Evolutionary conservation across 2,797 vertebrate species (phyloP).

Genomic region (Gymnopithys bicolor): DNA sequence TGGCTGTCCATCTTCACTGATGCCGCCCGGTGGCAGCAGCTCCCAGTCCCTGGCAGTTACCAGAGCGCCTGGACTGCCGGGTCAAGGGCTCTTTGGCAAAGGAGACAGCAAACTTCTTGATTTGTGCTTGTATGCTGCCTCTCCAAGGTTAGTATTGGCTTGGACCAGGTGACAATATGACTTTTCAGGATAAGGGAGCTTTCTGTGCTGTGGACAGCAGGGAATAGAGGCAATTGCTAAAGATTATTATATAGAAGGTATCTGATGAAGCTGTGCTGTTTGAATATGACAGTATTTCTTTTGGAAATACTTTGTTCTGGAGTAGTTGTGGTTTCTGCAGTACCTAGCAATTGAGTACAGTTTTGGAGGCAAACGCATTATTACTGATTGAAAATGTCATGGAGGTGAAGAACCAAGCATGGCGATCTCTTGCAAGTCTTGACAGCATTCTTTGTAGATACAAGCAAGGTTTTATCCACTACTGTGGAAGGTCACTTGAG

Average conservation of each 20-base stretch:
- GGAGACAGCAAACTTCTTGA: not conserved
- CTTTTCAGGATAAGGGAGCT: not conserved
- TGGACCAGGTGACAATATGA: not conserved
- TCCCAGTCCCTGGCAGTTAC: not conserved
- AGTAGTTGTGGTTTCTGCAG: not conserved
- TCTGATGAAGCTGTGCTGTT: not conserved
- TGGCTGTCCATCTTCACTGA: not conserved
- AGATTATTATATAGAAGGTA: fast-evolving
- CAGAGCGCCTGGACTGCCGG: fast-evolving
- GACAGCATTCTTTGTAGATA: not conserved
- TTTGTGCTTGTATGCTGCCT: not conserved
- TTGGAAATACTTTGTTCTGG: not conserved
- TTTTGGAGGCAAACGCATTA: not conserved
- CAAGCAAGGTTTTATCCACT: not conserved
- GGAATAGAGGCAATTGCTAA: not conserved
- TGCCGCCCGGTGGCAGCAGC: constrained; percentile 54
- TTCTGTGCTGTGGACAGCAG: not conserved
- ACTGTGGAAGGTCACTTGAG: not conserved
- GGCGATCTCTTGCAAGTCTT: not conserved
- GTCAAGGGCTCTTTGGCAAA: not conserved
- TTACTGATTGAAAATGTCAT: not conserved
- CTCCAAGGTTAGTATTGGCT: not conserved
- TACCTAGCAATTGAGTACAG: not conserved
- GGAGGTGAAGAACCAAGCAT: not conserved
- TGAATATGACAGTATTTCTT: not conserved